Conservation (phyloP, 2,113 vertebrate species). For the Sterna hirundo region DNA sequence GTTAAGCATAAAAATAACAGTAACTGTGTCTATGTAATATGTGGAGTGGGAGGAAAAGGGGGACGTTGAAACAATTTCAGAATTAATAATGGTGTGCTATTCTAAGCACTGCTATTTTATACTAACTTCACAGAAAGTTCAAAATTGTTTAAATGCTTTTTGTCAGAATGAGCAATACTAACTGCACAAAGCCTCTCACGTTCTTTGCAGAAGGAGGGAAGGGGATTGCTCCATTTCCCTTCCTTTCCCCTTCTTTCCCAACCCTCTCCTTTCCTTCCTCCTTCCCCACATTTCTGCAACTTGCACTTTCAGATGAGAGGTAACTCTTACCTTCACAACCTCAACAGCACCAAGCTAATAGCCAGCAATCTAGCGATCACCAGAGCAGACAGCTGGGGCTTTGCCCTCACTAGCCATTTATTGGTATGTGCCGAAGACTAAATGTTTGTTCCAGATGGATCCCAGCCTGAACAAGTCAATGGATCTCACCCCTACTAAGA, state of each 20-base stretch:
- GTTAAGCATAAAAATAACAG: slow-evolving; percentile 48
- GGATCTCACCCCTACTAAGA: not conserved
- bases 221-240: not conserved
- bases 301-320: not conserved
- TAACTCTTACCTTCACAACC: not conserved
- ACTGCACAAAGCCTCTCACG: not conserved
- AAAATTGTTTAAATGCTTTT: not conserved
- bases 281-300: not conserved
- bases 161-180: not conserved
- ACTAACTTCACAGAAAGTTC: not conserved
- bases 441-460: not conserved
- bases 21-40: not conserved
- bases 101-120: slow-evolving; percentile 26
- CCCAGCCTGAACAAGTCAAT: not conserved
- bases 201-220: not conserved
- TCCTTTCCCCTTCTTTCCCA: not conserved
- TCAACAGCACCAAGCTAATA: not conserved
- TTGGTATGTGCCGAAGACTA: not conserved
- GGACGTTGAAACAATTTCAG: slow-evolving; percentile 35
- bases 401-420: not conserved
- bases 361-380: not conserved
- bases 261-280: not conserved
- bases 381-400: not conserved
- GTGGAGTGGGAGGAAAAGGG: slow-evolving; percentile 12
- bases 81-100: slow-evolving; percentile 18